Evolutionary conservation across 1,140 invertebrate genomes (phyloP).

Genomic region (Euglossa dilemma): DNA sequence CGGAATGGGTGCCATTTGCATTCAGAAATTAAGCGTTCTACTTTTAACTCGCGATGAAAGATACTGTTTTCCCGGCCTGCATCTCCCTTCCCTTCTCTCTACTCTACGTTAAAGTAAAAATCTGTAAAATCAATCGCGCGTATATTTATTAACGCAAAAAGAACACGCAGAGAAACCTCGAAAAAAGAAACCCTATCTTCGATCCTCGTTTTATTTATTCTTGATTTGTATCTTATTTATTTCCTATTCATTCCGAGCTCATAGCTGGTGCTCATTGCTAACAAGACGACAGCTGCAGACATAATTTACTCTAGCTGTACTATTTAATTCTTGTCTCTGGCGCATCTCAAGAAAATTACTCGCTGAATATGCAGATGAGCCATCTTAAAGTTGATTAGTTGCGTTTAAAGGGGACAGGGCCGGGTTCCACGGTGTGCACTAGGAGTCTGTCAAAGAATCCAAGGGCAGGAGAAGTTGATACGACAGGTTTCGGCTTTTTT

Average conservation of each 20-base stretch:
- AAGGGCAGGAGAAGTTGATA: too few relatives aligned
- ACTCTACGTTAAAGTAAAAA: too few relatives aligned
- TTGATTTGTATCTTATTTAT: too few relatives aligned
- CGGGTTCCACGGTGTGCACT: not conserved
- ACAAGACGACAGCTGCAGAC: not conserved
- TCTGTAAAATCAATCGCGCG: too few relatives aligned
- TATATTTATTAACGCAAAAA: too few relatives aligned
- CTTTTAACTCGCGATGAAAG: not conserved
- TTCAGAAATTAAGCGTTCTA: not conserved
- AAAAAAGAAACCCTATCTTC: too few relatives aligned
- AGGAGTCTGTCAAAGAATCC: not conserved
- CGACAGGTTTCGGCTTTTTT: not conserved
- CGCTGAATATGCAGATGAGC: not conserved
- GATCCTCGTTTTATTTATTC: not conserved
- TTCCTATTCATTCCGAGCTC: not conserved
- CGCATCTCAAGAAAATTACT: not conserved
- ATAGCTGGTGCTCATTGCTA: not conserved
- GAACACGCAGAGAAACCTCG: too few relatives aligned
- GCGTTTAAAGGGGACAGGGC: not conserved
- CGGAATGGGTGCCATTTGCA: not conserved
- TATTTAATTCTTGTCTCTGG: not conserved
- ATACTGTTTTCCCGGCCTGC: not conserved
- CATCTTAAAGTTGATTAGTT: not conserved
- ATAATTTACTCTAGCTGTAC: not conserved
- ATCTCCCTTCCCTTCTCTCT: not conserved